phyloP scores from a whole-genome alignment of 2,113 vertebrate genomes.

The Psittacula cyanocephala region DNA sequence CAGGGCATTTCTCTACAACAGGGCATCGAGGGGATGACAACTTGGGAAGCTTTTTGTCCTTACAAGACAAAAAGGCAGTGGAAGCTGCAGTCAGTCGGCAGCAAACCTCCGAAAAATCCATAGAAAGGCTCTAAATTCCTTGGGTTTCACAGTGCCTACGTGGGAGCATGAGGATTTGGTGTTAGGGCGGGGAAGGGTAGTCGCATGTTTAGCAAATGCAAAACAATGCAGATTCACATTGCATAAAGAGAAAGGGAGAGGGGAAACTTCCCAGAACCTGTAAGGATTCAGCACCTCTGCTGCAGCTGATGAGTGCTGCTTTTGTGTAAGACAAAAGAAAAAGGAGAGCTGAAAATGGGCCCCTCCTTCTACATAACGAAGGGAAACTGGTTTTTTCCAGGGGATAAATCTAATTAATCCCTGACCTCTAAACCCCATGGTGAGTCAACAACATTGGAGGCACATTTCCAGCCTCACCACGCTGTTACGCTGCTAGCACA shows the following conservation, averaged over 20 bases:
- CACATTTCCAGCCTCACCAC: neutral
- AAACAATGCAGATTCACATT: neutral
- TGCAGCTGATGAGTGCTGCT: neutral
- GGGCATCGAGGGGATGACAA: neutral
- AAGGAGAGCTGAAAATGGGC: neutral
- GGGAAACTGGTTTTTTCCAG: neutral
- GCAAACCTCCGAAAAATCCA: neutral
- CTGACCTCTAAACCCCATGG: neutral
- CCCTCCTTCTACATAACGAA: neutral
- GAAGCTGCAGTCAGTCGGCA: neutral
- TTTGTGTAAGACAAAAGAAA: neutral
- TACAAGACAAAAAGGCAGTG: neutral
- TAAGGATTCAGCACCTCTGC: neutral
- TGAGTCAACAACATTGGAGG: neutral
- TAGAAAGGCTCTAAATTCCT: neutral
- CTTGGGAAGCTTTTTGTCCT: neutral
- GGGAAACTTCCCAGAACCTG: neutral
- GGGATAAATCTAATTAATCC: neutral
- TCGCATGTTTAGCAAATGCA: neutral
- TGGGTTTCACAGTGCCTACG: neutral
- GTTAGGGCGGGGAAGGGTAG: neutral
- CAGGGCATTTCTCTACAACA: neutral
- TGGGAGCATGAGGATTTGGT: neutral
- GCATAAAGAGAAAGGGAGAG: neutral
- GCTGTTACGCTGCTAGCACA: neutral